Base-by-base conservation (phyloP, 2,113 vertebrate species). In the Eonycteris spelaea region DNA sequence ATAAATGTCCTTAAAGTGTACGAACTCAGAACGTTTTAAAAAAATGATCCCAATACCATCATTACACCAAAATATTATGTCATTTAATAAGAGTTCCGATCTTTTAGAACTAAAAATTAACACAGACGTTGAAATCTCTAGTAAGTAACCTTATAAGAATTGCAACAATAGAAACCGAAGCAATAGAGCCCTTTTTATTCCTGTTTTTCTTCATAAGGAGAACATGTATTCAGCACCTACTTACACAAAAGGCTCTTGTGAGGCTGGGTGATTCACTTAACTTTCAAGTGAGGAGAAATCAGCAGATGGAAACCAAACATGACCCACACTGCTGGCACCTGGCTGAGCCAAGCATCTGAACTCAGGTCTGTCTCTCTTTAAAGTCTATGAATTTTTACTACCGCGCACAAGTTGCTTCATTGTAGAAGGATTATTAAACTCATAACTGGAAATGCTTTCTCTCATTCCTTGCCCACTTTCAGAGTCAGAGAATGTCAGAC, bases 291-390 rank as follows among this genome's bases (percentile, higher is more conserved):
- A 91, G 26, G 21, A 19, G 48, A 57, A 14, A 0, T 0, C 19
- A 21, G 24, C 11, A 10, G 30, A 70, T 7, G 1, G 6, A 35
- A n/a, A 43, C 16, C 1, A 12, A 40, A 24, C 0, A 2, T 1
- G 26, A 21, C 4, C 14, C 24, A 38, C 38, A 45, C 8, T 38
- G 9, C 19, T 4, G 35, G 24, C 1, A 45, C 57, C 16, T 7
- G 33, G 43, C 53, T 67, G 48, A 51, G 14, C 11, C 11, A 35
- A 6, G 43, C 26, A 53, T 6, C 11, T 28, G 22, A n/a, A 30
- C 79, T 65, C 14, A 43, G 8, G 12, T 12, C 43, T 43, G 26
- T 9, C 51, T 51, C 61, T 13, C 18, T 0, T 35, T 15, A 43
- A 73, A 67, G 70, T 78, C 55, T 5, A 3, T 1, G 8, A 3